Evolutionary conservation across 1,140 invertebrate genomes (phyloP).

Genomic region (Conopomorpha cramerella): DNA sequence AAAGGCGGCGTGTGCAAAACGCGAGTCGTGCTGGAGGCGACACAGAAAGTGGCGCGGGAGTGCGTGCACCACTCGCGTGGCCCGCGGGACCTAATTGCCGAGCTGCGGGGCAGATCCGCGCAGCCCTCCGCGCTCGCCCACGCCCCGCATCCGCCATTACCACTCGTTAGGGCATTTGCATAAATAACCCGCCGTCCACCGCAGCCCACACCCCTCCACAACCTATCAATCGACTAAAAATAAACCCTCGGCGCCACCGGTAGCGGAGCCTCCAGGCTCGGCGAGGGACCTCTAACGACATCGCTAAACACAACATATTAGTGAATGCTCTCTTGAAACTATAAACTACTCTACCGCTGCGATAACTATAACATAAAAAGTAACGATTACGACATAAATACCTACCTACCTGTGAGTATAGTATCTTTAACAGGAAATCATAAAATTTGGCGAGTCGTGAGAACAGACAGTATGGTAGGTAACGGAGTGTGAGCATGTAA

Average conservation of each 20-base stretch:
- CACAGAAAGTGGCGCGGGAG: slow-evolving; percentile 30
- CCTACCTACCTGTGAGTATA: too few relatives aligned
- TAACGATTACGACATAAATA: too few relatives aligned
- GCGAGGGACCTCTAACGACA: too few relatives aligned
- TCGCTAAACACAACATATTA: too few relatives aligned
- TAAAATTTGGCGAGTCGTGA: slow-evolving; percentile 53
- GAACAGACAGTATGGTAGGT: too few relatives aligned
- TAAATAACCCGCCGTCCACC: slow-evolving; percentile 42
- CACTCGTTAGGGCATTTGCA: slow-evolving; percentile 57
- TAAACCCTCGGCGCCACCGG: slow-evolving; percentile 31
- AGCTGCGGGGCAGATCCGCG: slow-evolving; percentile 30
- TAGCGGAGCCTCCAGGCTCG: too few relatives aligned
- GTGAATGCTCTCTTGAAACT: too few relatives aligned
- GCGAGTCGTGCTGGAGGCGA: slow-evolving; percentile 47
- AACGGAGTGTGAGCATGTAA: too few relatives aligned
- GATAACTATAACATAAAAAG: too few relatives aligned
- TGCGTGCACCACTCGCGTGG: slow-evolving; percentile 12
- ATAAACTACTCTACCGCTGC: too few relatives aligned
- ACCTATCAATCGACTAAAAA: slow-evolving; percentile 53
- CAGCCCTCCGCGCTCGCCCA: slow-evolving; percentile 24
- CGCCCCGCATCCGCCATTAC: slow-evolving; percentile 33
- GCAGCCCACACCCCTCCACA: slow-evolving; percentile 27
- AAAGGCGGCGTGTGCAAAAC: slow-evolving; percentile 34
- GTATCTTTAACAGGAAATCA: slow-evolving; percentile 50
- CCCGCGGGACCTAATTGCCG: slow-evolving; percentile 53